Evolutionary conservation across 2,797 vertebrate species (phyloP).

Genomic region (Lycodopsis pacificus): DNA sequence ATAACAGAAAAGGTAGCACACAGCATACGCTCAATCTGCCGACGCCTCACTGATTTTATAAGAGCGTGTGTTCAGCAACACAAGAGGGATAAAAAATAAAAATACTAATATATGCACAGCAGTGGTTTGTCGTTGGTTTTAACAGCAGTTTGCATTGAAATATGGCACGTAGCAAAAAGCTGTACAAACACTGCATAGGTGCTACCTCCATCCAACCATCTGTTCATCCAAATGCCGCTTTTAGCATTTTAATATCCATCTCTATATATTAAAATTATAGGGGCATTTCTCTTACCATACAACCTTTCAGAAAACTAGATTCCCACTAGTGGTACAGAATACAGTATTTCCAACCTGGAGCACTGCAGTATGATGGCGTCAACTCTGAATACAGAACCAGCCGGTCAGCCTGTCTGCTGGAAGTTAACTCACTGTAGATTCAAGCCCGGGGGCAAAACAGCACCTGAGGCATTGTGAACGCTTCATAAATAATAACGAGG

Average conservation of each 20-base stretch:
- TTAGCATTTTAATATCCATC: background rate
- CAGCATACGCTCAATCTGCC: background rate
- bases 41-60: constrained; percentile 7
- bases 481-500: constrained; percentile 40
- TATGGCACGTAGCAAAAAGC: background rate
- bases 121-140: background rate
- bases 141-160: background rate
- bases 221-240: constrained; percentile 25
- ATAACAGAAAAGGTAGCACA: background rate
- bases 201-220: constrained; percentile 25
- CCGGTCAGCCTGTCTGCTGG: constrained; percentile 28
- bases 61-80: constrained; percentile 4
- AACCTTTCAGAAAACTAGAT: background rate
- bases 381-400: constrained; percentile 20
- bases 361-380: background rate
- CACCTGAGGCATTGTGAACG: constrained; percentile 9
- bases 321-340: background rate
- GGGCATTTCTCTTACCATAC: background rate
- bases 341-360: constrained; percentile 7
- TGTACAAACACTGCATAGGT: background rate
- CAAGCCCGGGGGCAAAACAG: constrained; percentile 36
- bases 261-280: background rate
- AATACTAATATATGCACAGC: background rate
- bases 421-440: constrained; percentile 24
- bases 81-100: background rate